Percentiles rank a stretch among this genome's conserved stretches.
phyloP scores from a whole-genome alignment of 2,113 vertebrate species.

The Neogobius melanostomus region DNA sequence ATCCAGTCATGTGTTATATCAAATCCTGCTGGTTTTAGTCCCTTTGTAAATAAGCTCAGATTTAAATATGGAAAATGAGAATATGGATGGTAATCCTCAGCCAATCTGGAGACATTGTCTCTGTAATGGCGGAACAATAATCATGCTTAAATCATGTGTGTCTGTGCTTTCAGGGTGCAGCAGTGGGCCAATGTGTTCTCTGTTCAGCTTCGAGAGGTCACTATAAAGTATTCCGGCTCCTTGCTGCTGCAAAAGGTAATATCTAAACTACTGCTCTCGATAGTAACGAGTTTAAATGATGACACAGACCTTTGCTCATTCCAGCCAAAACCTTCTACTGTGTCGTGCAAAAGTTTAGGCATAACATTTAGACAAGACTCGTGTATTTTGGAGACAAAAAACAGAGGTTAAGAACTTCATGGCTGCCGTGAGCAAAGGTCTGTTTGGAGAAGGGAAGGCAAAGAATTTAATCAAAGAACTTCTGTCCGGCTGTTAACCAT shows the following conservation, averaged over 20 bases:
- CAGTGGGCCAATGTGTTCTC: constrained; percentile 87
- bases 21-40: constrained; percentile 1
- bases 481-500: too few relatives aligned
- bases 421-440: too few relatives aligned
- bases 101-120: neutral
- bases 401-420: too few relatives aligned
- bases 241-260: constrained; percentile 91
- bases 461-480: too few relatives aligned
- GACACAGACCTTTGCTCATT: too few relatives aligned
- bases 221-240: constrained; percentile 87
- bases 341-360: too few relatives aligned
- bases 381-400: too few relatives aligned
- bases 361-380: too few relatives aligned
- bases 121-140: neutral
- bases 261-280: neutral
- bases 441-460: too few relatives aligned
- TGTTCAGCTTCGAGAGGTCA: constrained; percentile 74
- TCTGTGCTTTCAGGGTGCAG: constrained; percentile 81
- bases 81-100: constrained; percentile 5
- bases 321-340: too few relatives aligned
- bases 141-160: neutral
- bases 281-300: too few relatives aligned
- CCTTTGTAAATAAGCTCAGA: neutral
- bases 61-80: constrained; percentile 9
- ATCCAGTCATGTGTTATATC: constrained; percentile 5